These are phyloP conservation scores for Ivindomyrus marchei DNA, from an alignment of 2,113 vertebrate species.

Conservation along the genomic window DNA sequence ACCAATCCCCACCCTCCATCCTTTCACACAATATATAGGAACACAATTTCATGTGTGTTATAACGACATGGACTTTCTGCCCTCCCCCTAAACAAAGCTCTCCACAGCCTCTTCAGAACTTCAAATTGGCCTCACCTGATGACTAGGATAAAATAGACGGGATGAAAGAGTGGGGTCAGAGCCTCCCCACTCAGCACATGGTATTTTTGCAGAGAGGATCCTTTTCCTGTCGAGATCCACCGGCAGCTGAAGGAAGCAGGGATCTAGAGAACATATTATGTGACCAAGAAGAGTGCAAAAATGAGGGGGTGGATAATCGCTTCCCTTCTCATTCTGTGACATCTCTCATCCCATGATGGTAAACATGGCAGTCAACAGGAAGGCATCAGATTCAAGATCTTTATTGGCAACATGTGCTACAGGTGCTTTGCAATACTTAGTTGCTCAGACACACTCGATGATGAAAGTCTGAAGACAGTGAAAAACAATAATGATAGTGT, in stretches of 20 bases:
- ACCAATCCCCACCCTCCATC: neutral
- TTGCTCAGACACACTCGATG: neutral
- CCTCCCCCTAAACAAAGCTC: neutral
- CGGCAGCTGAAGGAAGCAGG: neutral
- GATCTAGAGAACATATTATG: neutral
- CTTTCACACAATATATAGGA: neutral
- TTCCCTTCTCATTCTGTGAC: neutral
- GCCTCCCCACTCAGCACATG: neutral
- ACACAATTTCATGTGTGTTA: neutral
- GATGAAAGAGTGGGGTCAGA: neutral
- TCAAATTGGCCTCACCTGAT: neutral
- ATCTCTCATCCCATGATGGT: neutral
- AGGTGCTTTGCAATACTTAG: neutral
- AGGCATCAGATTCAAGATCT: neutral
- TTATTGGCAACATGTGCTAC: neutral
- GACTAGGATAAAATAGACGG: neutral
- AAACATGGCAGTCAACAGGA: neutral
- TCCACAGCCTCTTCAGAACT: neutral
- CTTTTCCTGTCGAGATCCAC: neutral
- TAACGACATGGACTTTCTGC: neutral
- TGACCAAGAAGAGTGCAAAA: neutral
- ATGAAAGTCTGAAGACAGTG: neutral
- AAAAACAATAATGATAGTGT: neutral
- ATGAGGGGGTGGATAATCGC: neutral
- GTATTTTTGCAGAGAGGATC: neutral